Percentiles rank a stretch among this genome's conserved stretches.
Conservation (phyloP, 2,113 vertebrate genomes). For the Labrus mixtus region DNA sequence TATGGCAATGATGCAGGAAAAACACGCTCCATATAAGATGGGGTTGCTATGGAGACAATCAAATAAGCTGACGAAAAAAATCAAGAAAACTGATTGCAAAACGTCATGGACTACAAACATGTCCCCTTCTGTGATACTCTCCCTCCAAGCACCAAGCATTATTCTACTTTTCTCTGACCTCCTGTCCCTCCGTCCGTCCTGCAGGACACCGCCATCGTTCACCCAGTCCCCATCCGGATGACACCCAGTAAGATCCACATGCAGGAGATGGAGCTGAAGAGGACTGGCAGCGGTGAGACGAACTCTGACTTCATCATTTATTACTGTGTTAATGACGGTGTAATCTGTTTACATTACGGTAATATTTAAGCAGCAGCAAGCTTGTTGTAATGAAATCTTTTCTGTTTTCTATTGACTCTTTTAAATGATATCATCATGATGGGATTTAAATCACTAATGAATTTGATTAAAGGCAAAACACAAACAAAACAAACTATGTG, state of each 20-base stretch:
- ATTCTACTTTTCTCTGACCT: conserved; percentile 11
- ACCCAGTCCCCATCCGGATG: conserved; percentile 98
- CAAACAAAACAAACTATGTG: too few species aligned
- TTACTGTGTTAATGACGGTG: not conserved
- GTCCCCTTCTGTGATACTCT: not conserved
- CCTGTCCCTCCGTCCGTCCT: conserved; percentile 1
- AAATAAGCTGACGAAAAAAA: not conserved
- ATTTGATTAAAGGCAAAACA: not conserved
- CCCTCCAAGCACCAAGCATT: not conserved
- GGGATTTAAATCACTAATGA: not conserved
- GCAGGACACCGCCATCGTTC: conserved; percentile 98
- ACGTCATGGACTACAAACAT: not conserved
- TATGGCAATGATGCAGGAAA: too few species aligned
- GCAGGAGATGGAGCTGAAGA: conserved; percentile 99
- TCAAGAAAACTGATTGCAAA: not conserved
- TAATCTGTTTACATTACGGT: not conserved
- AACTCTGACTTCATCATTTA: not conserved
- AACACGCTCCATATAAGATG: not conserved
- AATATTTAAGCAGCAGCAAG: too few species aligned
- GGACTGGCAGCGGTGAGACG: conserved; percentile 92
- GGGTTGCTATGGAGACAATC: not conserved
- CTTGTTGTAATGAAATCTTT: not conserved
- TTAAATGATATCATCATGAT: not conserved
- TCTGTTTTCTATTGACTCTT: not conserved
- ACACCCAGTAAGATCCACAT: conserved; percentile 99